Percentiles rank a stretch among this genome's conserved stretches.
Conservation (phyloP, 2,113 vertebrate species). For the Opisthocomus hoazin region DNA sequence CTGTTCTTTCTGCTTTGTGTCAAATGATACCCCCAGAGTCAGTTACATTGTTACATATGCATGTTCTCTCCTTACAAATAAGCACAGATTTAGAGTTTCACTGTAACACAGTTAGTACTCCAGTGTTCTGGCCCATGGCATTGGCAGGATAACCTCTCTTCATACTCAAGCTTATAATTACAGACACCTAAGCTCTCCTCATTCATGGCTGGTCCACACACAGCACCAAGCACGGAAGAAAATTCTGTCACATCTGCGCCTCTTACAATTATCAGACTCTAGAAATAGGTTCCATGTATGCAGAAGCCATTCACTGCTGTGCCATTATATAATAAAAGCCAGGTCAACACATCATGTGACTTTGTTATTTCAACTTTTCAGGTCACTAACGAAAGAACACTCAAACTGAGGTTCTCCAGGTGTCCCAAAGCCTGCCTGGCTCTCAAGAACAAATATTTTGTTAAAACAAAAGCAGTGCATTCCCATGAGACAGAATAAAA, state of each 20-base stretch:
- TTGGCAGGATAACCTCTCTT: neutral
- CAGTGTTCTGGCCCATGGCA: neutral
- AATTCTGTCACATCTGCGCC: neutral
- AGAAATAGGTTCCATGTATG: neutral
- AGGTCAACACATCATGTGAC: neutral
- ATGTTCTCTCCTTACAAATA: neutral
- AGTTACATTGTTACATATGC: neutral
- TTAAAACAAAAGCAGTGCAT: neutral
- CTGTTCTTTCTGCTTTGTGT: neutral
- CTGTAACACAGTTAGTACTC: neutral
- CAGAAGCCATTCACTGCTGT: neutral
- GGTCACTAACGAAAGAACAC: neutral
- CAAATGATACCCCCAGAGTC: neutral
- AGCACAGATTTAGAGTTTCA: neutral
- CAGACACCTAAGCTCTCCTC: neutral
- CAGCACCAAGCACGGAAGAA: neutral
- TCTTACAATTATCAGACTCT: neutral
- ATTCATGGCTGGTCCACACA: neutral
- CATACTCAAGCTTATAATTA: neutral
- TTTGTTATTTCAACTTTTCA: neutral
- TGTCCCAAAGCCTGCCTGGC: neutral
- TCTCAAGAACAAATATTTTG: neutral
- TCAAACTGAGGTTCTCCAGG: neutral
- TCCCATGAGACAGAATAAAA: neutral
- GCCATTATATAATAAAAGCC: neutral